phyloP scores from a whole-genome alignment of 1,140 invertebrate species.

The Euglossa dilemma region DNA sequence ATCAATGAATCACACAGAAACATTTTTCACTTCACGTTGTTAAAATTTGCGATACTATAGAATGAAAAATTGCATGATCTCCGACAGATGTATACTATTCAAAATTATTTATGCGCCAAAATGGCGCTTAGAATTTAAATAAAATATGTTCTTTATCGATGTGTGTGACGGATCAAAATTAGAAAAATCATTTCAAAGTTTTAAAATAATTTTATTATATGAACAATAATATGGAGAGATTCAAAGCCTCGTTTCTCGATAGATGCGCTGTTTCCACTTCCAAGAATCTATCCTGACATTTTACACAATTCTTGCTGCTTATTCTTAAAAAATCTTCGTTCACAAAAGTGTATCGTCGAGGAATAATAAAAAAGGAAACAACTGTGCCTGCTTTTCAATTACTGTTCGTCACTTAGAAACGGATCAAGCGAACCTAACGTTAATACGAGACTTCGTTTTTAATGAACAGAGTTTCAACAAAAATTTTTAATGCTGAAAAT shows the following conservation, averaged over 20 bases:
- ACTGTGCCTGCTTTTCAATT: neutral
- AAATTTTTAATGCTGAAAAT: slow-evolving; percentile 29
- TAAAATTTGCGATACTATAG: too few species aligned
- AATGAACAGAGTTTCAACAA: slow-evolving; percentile 55
- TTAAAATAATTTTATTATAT: slow-evolving; percentile 66
- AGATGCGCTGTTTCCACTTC: slow-evolving; percentile 11
- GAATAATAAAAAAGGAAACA: slow-evolving; percentile 19
- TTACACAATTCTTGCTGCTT: neutral
- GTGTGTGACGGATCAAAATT: slow-evolving; percentile 24
- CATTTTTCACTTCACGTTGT: neutral
- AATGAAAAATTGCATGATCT: neutral
- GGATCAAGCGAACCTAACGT: slow-evolving; percentile 34
- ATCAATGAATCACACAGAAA: neutral
- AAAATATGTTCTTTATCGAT: neutral
- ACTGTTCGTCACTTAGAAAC: slow-evolving; percentile 34
- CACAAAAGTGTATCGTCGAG: neutral
- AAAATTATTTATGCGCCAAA: neutral
- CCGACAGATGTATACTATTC: neutral
- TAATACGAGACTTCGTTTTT: slow-evolving; percentile 50
- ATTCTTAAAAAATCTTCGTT: neutral
- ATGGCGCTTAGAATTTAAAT: neutral
- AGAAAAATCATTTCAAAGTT: slow-evolving; percentile 42
- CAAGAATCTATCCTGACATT: slow-evolving; percentile 10
- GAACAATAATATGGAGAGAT: slow-evolving; percentile 59
- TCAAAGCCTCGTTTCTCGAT: slow-evolving; percentile 55